A percentile compares a stretch with the other conserved stretches of the same genome.
Evolutionary conservation across 2,113 vertebrate genomes (phyloP).

Genomic region (Acanthochromis polyacanthus): DNA sequence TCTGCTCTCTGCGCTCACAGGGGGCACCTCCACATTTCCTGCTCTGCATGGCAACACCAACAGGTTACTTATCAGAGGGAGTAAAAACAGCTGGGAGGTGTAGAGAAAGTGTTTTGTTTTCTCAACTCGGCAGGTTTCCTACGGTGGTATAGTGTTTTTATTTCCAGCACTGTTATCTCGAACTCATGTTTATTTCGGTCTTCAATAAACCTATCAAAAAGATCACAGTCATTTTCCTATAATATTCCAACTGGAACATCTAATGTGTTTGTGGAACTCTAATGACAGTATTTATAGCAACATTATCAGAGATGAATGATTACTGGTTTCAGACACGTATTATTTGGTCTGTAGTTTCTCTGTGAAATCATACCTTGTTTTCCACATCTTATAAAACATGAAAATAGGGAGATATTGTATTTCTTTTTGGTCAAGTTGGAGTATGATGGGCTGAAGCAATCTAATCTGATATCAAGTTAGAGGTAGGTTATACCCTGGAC

Average conservation of each 20-base stretch:
- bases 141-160: background rate
- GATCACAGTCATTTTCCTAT: background rate
- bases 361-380: too few species aligned
- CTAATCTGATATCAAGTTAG: too few species aligned
- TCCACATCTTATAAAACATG: too few species aligned
- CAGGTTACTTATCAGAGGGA: constrained; percentile 11
- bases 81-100: constrained; percentile 18
- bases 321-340: background rate
- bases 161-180: constrained; percentile 18
- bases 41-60: constrained; percentile 11
- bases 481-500: too few species aligned
- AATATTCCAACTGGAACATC: background rate
- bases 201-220: constrained; percentile 13
- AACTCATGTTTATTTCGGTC: constrained; percentile 6
- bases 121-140: constrained; percentile 8
- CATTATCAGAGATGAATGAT: background rate
- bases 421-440: too few species aligned
- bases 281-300: background rate
- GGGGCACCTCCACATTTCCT: constrained; percentile 9
- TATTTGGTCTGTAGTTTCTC: background rate
- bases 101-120: constrained; percentile 10
- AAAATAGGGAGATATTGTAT: too few species aligned
- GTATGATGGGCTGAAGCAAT: too few species aligned
- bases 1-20: constrained; percentile 36
- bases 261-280: constrained; percentile 7